A percentile compares a stretch with the other conserved stretches of the same genome.
Conservation (phyloP, 2,888 invertebrate genomes). For the Sipha maydis region DNA sequence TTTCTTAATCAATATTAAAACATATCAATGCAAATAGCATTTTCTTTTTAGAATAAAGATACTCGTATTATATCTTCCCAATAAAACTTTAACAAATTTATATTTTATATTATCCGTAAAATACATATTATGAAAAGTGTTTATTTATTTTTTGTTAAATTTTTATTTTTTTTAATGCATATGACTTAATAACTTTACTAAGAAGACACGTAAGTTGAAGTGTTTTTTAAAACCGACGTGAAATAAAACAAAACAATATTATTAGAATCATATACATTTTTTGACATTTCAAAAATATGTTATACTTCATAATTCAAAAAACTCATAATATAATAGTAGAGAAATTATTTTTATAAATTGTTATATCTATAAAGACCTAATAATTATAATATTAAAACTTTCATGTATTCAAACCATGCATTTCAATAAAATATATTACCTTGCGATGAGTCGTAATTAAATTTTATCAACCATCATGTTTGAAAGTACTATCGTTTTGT, state of each 20-base stretch:
- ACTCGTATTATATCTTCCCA: no score
- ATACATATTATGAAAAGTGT: not conserved
- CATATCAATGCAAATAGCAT: not conserved
- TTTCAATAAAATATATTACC: no score
- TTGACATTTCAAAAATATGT: not conserved
- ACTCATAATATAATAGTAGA: not conserved
- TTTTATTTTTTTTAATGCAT: not conserved
- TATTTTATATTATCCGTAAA: no score
- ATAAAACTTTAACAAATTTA: no score
- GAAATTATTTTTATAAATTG: not conserved
- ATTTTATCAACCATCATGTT: no score
- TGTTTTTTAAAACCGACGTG: not conserved
- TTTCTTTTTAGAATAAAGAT: no score
- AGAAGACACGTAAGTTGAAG: not conserved
- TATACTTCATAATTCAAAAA: not conserved
- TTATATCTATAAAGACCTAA: no score
- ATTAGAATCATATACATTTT: not conserved
- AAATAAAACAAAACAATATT: not conserved
- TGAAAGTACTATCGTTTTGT: no score
- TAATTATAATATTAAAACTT: no score
- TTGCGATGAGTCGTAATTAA: no score
- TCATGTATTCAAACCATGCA: no score
- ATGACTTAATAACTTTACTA: not conserved
- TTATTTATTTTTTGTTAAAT: constrained; percentile 1
- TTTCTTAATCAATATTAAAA: not conserved